Base-by-base conservation (phyloP, 2,888 invertebrate genomes). In the Cistogaster globosa region DNA sequence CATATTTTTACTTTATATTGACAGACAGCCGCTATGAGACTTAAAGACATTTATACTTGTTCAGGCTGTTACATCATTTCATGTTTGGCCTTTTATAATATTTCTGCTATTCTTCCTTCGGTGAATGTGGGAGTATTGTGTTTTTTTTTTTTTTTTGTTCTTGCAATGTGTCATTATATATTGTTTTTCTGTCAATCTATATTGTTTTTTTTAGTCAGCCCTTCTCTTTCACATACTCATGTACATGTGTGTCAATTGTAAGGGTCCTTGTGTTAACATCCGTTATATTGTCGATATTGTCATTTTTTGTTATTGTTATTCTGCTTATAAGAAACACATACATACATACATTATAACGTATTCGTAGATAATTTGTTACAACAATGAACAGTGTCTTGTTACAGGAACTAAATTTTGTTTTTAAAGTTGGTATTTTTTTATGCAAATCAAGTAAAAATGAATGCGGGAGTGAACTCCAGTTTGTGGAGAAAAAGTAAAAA, bases 171-270 rank as follows among this genome's bases (percentile, higher is more conserved):
- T 60, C 65, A 11, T 68, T 45, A 38, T 55, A 57, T 63, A 84
- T 76, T 81, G 81, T 53, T 76, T 74, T 78, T 62, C 51, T 81
- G 81, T 77, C 68, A 77, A 68, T 81, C 72, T 77, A 55, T 75
- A 12, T 58, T 63, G 65, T 57, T 53, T 67, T 69, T 67, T 69
- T 69, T 20, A 71, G 48, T 57, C 36, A 55, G 57, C 65, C 48
- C 75, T 55, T 51, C 12, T 32, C 62, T 68, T 36, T 51, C 38
- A 12, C 12, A 12, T 42, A 12, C 12, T 42, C 12, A 4, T 71
- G 11, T 57, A 45, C 38, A 26, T 69, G 60, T 32, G 53, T 65
- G 81, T 69, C 77, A 65, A 63, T 77, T 74, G 26, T 48, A 51
- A 72, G 48, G 32, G 68, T 74, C 63, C 69, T 80, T 79, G 63